Evolutionary conservation across 2,113 vertebrate genomes (phyloP), one percentile per base, ranked within the genome.

Genomic region (Sylvia atricapilla): DNA sequence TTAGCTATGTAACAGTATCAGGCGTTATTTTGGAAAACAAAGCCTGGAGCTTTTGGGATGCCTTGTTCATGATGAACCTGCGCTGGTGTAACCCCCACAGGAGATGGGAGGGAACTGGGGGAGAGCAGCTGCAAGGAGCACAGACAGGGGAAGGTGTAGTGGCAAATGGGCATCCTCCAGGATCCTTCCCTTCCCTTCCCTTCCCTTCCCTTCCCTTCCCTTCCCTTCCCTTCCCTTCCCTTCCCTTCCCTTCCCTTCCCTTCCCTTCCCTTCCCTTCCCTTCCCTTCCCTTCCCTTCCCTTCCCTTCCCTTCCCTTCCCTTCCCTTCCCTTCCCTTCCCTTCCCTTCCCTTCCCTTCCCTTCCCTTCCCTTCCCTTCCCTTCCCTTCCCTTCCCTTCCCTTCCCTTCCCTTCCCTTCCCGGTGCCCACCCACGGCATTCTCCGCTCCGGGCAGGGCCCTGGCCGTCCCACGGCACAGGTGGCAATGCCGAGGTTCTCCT

Each of bases 61-160:
- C 35, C 15, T 39, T 12, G 24, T 9, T 77, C 20, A 3, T 10
- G 22, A 22, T 0, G 10, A 53, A 49, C 72, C 49, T 6, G 0
- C 59, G 44, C 55, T 39, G 77, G 4, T 41, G 28, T 28, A 33
- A 69, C n/a, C 27, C 24, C 31, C 41, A 6, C 1, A 35, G 46
- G 70, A 70, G 27, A 52, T 8, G 30, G 23, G 30, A 39, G 39
- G 6, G 0, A 66, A 11, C 0, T 27, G 24, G 15, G 35, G 30
- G 30, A 80, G 28, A 55, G 53, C 17, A 25, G 35, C 35, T 50
- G 47, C 55, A 60, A 0, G 2, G 43, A 55, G 21, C 41, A 56
- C 0, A 0, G 33, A 27, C 41, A 28, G 39, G 28, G 55, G 41
- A 33, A 47, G 55, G 13, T 47, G 62, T 47, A 0, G 1, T 21